Conservation (phyloP, 2,113 vertebrate species). For the Diadophis punctatus region DNA sequence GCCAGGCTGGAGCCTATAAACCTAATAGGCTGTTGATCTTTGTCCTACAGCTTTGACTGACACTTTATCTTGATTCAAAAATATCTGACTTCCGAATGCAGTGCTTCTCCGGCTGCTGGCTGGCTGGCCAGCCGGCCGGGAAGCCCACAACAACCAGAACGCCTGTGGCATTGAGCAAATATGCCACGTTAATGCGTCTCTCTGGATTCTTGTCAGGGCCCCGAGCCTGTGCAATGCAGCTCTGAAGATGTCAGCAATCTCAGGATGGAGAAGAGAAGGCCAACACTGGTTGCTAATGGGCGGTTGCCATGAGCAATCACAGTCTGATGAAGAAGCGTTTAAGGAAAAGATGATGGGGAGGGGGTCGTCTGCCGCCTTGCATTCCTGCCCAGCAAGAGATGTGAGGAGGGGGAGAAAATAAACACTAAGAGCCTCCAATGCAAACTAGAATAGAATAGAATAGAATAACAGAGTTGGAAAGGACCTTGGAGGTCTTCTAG, state of each 20-base stretch:
- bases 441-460: no score
- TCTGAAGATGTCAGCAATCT: conserved; percentile 52
- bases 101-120: neutral
- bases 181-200: conserved; percentile 58
- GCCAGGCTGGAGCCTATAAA: neutral
- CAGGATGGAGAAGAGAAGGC: conserved; percentile 49
- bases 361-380: conserved; percentile 24
- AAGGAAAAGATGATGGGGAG: conserved; percentile 35
- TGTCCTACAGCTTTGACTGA: neutral
- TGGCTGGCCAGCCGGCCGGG: neutral
- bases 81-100: conserved; percentile 23
- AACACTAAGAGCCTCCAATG: neutral
- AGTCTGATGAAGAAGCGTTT: conserved; percentile 58
- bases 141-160: conserved; percentile 35
- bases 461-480: no score
- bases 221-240: conserved; percentile 43
- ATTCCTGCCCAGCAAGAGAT: neutral
- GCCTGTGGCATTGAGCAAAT: conserved; percentile 54
- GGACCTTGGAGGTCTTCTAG: no score
- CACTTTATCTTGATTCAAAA: neutral
- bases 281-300: conserved; percentile 59
- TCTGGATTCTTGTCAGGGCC: conserved; percentile 63
- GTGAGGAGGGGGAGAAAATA: neutral
- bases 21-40: neutral
- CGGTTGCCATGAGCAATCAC: conserved; percentile 63